Evolutionary conservation across 37 sponge, comb jelly and placozoan species (phyloP), one percentile per base, ranked within the genome.

Genomic region (Oopsacas minuta): DNA sequence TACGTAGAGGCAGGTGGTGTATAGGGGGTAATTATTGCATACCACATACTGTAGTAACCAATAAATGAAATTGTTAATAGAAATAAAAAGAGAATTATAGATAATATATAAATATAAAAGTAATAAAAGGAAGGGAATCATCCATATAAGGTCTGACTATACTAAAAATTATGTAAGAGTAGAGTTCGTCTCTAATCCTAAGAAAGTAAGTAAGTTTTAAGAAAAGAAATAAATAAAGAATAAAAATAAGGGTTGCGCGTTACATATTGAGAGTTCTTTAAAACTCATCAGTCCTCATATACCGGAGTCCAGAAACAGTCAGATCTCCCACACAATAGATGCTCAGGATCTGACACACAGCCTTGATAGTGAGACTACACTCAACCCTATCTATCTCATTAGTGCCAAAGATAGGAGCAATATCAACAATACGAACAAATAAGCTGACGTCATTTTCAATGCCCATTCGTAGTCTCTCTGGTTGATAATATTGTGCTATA

Each of bases 321-420:
- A 36, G 75, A 28, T 92, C 95, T 34, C 92, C 95, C 32, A 94
- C 83, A 91, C 95, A 94, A 35, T 87, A 81, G 39, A 87, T 52
- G 52, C 88, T 90, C 37, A 94, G 84, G 17, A 90, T 86, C 39
- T 90, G 53, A 52, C 95, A 94, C 5, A 89, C 37, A 52, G 92
- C 95, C 81, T 87, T 92, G 86, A 94, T 94, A 34, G 87, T 86
- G 34, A 94, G 90, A 0, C 82, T 84, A 36, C 92, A 37, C 7
- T 38, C 34, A 0, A 42, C 25, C n/a, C 86, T 38, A 7, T 30
- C 81, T 17, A 88, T 61, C 0, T 52, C 53, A 17, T 88, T 89
- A 15, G 38, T 36, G 12, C 95, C 95, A 38, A 90, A 93, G 0
- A 90, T 52, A 3, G 95, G 87, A 0, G 28, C 35, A 8, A 94